Percentiles rank a stretch among this genome's conserved stretches.
phyloP scores from a whole-genome alignment of 2,888 invertebrate genomes.

The Taenaris catops region DNA sequence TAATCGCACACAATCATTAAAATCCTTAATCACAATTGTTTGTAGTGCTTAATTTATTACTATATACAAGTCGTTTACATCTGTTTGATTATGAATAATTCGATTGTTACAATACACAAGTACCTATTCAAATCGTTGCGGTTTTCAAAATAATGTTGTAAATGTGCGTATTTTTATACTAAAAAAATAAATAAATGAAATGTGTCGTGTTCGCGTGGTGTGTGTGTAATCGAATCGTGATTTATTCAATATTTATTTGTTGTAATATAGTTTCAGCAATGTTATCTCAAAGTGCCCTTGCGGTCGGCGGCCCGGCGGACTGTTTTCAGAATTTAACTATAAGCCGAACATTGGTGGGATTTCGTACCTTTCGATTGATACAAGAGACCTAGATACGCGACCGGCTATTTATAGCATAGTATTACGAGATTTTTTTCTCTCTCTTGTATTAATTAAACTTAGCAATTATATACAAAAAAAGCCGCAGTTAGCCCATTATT shows the following conservation, averaged over 20 bases:
- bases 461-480: neutral
- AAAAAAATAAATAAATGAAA: constrained; percentile 17
- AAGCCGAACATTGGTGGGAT: constrained; percentile 47
- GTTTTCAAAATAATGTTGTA: constrained; percentile 27
- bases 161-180: constrained; percentile 31
- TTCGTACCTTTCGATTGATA: neutral
- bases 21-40: neutral
- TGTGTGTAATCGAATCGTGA: constrained; percentile 32
- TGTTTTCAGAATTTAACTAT: constrained; percentile 65
- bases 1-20: too few species aligned
- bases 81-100: constrained; percentile 6
- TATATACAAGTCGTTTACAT: constrained; percentile 10
- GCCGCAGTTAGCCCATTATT: neutral
- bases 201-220: constrained; percentile 36
- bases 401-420: neutral
- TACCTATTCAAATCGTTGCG: constrained; percentile 25
- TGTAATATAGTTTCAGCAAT: constrained; percentile 47
- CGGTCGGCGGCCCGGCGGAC: constrained; percentile 69
- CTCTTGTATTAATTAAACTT: too few species aligned
- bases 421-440: too few species aligned
- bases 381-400: neutral
- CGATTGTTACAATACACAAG: constrained; percentile 18
- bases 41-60: constrained; percentile 10
- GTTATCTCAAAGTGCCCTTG: constrained; percentile 72
- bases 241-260: constrained; percentile 17